Base-by-base conservation (phyloP, 2,113 vertebrate genomes). In the Symphodus melops region DNA sequence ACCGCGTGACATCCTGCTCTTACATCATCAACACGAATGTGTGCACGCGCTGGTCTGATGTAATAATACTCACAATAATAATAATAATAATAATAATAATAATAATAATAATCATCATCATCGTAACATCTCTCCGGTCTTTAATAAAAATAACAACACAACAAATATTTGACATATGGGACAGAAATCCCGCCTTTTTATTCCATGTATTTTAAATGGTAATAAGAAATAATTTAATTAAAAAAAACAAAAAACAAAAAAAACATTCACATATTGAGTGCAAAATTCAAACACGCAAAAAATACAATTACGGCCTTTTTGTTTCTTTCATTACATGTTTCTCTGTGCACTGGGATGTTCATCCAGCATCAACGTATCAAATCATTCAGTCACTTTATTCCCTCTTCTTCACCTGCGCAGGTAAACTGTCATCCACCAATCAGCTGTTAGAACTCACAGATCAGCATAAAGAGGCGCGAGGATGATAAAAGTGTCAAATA, bases 1-100 rank as follows among this genome's bases (percentile, higher is more conserved):
- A 69, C 61, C 61, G n/a, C 19, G 41, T 68, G 71, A 57, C 54
- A 25, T 12, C 41, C 60, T 53, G 64, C 53, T 20, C 16, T 14
- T 11, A 33, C 21, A 57, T 33, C 28, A 60, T 21, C 16, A 48
- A 48, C 46, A 48, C 2, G 46, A 19, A 51, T 54, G 13, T 23
- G 10, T 51, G 25, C 46, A 39, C 12, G 19, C n/a, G 25, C 52
- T 9, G 14, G 1, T 2, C 14, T 14, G 9, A 19, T n/a, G 7
- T 51, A 51, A 51, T 51, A 51, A 51, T 51, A 19, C n/a, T 51
- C 8, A 51, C 20, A 51, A 33, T 51, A 19, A 51, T 51, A 20
- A 51, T 51, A 9, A 51, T 16, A 51, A 51, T 51, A 51, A 51
- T 51, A 19, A 51, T 51, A 2, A 51, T 51, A 51, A 33, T 51